Conservation (phyloP, 2,888 invertebrate genomes). For the Gerris lacustris region DNA sequence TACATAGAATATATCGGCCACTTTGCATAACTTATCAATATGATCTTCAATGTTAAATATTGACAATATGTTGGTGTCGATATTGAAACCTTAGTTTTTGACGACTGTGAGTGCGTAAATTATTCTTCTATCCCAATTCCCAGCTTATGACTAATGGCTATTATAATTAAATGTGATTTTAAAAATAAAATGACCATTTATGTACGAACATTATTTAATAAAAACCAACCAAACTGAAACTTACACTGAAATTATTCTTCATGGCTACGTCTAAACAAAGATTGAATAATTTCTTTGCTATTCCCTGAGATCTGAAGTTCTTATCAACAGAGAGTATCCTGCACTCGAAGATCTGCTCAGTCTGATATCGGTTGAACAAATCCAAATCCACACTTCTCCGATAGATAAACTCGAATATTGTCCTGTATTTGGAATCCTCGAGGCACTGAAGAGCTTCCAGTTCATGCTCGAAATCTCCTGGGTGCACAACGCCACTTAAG, state of each 20-base stretch:
- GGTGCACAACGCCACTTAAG: constrained; percentile 60
- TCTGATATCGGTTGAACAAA: constrained; percentile 52
- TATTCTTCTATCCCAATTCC: too few relatives aligned
- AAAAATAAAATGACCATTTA: too few relatives aligned
- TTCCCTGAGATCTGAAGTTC: constrained; percentile 55
- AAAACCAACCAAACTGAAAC: background rate
- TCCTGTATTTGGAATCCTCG: constrained; percentile 58
- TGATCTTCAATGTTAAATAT: too few relatives aligned
- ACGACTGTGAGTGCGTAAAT: too few relatives aligned
- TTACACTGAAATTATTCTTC: constrained; percentile 56
- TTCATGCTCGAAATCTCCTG: constrained; percentile 57
- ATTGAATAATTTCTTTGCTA: constrained; percentile 58
- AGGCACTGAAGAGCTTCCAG: constrained; percentile 54
- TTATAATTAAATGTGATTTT: too few relatives aligned
- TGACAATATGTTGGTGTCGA: too few relatives aligned
- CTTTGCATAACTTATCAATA: too few relatives aligned
- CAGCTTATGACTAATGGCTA: too few relatives aligned
- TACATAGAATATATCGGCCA: too few relatives aligned
- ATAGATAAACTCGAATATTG: constrained; percentile 65
- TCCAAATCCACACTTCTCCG: constrained; percentile 54
- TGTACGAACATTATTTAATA: too few relatives aligned
- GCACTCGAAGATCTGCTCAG: constrained; percentile 63
- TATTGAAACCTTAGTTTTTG: too few relatives aligned
- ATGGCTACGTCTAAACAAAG: constrained; percentile 54
- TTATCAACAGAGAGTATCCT: constrained; percentile 67